Base-by-base conservation (phyloP, 2,888 invertebrate genomes). In the Melieria crassipennis region DNA sequence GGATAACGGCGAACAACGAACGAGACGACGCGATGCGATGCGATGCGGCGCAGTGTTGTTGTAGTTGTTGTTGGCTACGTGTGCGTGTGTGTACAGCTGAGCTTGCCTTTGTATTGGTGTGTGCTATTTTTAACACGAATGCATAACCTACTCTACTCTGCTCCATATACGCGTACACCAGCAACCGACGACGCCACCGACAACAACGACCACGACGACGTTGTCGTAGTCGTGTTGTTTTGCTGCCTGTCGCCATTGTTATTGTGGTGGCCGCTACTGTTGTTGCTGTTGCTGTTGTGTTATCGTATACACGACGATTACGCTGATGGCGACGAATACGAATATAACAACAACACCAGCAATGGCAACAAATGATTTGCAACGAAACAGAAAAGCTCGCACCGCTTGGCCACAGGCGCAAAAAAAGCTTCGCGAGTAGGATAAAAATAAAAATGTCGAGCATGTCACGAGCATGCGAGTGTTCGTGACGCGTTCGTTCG, bases 1-100 rank as follows among this genome's bases (percentile, higher is more conserved):
- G 74, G 74, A 74, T 74, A 72, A 72, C 64, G 63, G 66, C 52
- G 55, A 60, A 47, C 61, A 52, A 47, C 50, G 42, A 42, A 55
- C 50, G n/a, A 56, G 16, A 56, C 16, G 16, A 7, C 11, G 42
- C 16, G 56, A 30, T 56, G 56, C 30, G 13, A 30, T 30, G 13
- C 30, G 4, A 4, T 50, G n/a, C 43, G 52, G 50, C 42, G 63
- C 1, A 46, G 48, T 47, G 30, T 63, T 50, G 42, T 63, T 30
- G 48, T 30, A 30, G 7, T 63, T n/a, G 9, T 64, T 64, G 16
- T 4, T 66, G 50, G 43, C n/a, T 16, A n/a, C 42, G 11, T 48
- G 7, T 42, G 43, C 60, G 10, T 16, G 47, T 9, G 10, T 47
- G 7, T 16, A 50, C 50, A 50, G 57, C 60, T 60, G n/a, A 43